Evolutionary conservation across 2,888 invertebrate genomes (phyloP), one percentile per base, ranked within the genome.

Genomic region (Xiphydria camelus): DNA sequence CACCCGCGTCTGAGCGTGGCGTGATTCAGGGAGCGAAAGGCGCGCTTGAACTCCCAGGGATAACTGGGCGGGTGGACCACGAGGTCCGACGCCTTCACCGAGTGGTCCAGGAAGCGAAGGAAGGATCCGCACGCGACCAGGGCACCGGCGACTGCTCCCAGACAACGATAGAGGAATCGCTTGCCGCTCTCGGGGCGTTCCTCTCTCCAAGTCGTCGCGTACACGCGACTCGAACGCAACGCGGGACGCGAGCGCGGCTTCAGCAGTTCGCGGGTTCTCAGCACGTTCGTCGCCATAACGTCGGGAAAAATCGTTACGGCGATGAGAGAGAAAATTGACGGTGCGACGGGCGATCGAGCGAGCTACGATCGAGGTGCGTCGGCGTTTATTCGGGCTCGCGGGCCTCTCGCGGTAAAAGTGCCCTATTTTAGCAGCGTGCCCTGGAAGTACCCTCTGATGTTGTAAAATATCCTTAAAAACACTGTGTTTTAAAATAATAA

Each of bases 1-100:
- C 91, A 94, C 20, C 93, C 94, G 55, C 94, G 84, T 26, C 93
- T 85, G 29, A 92, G 76, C 62, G 91, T 86, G 54, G 87, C 85
- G 78, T 94, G 94, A 76, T 97, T 96, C 48, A 92, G 76, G 10
- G 94, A 82, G 38, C 80, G 75, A 62, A 94, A 83, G 49, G 81
- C 62, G 18, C 93, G 91, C 38, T 79, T 80, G 66, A 95, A 94
- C 59, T 74, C 83, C 95, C 96, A 97, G 5, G 88, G 88, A 68
- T 87, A 85, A 45, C 84, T 80, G 1, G 89, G 87, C 4, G 92
- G 81, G 70, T 94, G 91, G 4, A 91, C 84, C 61, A 85, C 85
- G 23, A 83, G 71, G 2, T 87, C 91, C 1, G 84, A 82, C 1
- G 95, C 95, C 61, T 86, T 81, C 20, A 95, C 91, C 0, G 93